phyloP scores from a whole-genome alignment of 1,140 invertebrate genomes.

The Reticulitermes speratus region DNA sequence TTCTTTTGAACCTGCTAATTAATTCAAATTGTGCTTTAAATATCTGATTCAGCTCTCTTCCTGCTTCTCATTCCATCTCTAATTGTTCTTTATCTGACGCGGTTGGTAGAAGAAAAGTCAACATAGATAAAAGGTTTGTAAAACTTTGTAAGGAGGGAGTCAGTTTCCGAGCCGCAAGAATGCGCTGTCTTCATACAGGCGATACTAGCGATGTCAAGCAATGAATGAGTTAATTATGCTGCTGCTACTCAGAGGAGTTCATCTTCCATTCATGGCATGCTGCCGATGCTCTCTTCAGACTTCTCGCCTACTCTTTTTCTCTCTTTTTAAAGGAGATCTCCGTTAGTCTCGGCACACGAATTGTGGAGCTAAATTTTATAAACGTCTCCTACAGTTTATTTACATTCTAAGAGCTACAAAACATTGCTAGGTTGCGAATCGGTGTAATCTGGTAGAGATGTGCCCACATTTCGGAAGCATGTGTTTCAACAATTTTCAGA shows the following conservation, averaged over 20 bases:
- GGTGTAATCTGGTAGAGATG: no score
- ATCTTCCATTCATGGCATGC: neutral
- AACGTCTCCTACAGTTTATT: neutral
- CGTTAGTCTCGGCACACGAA: neutral
- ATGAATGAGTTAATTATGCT: conserved; percentile 5
- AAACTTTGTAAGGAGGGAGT: neutral
- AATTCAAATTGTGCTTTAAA: conserved; percentile 17
- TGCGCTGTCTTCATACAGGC: neutral
- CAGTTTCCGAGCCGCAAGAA: neutral
- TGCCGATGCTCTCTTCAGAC: neutral
- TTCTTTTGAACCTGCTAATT: neutral
- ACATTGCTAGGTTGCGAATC: neutral
- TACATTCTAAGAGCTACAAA: neutral
- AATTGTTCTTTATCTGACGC: conserved; percentile 3
- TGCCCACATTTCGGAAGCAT: no score
- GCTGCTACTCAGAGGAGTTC: conserved; percentile 12
- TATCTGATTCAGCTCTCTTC: conserved; percentile 6
- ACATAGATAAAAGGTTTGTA: conserved; percentile 17
- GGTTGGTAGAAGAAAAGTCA: conserved; percentile 1
- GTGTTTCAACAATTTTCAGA: no score
- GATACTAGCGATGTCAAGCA: conserved; percentile 13
- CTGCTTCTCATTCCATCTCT: neutral
- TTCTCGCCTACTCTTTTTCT: neutral
- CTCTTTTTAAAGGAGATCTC: conserved; percentile 11
- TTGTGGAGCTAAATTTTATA: conserved; percentile 14